phyloP scores from a whole-genome alignment of 2,113 vertebrate species.

The Hiodon alosoides region DNA sequence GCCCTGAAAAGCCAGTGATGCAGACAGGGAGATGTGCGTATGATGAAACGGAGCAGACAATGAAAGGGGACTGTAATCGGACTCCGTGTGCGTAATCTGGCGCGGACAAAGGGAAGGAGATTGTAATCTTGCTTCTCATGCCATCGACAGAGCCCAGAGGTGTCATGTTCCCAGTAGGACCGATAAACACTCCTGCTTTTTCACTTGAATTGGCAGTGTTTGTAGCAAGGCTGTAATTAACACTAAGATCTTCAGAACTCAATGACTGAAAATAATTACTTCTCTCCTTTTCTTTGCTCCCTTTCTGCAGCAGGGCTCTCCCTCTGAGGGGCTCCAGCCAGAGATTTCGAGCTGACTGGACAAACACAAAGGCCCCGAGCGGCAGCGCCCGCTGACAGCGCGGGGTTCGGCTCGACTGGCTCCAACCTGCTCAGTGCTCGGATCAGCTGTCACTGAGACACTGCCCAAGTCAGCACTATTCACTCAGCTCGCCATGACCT shows the following conservation, averaged over 20 bases:
- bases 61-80: constrained; percentile 28
- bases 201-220: constrained; percentile 70
- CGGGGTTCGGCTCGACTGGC: constrained; percentile 77
- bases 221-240: constrained; percentile 74
- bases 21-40: constrained; percentile 27
- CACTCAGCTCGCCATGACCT: constrained; percentile 83
- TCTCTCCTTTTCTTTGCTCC: constrained; percentile 81
- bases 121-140: constrained; percentile 34
- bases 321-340: constrained; percentile 71
- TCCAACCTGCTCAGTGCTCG: constrained; percentile 75
- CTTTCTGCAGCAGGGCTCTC: constrained; percentile 62
- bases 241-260: constrained; percentile 81
- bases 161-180: constrained; percentile 48
- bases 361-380: constrained; percentile 89
- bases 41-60: constrained; percentile 26
- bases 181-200: constrained; percentile 67
- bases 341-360: constrained; percentile 87
- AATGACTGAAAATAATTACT: constrained; percentile 92
- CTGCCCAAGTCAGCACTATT: constrained; percentile 79
- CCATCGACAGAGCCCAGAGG: constrained; percentile 28
- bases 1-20: constrained; percentile 37
- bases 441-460: constrained; percentile 81
- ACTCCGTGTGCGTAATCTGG: constrained; percentile 19
- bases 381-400: constrained; percentile 78
- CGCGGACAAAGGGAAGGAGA: constrained; percentile 21